A percentile compares a stretch with the other conserved stretches of the same genome.
Evolutionary conservation across 1,140 invertebrate genomes (phyloP).

Genomic region (Orchesella cincta): DNA sequence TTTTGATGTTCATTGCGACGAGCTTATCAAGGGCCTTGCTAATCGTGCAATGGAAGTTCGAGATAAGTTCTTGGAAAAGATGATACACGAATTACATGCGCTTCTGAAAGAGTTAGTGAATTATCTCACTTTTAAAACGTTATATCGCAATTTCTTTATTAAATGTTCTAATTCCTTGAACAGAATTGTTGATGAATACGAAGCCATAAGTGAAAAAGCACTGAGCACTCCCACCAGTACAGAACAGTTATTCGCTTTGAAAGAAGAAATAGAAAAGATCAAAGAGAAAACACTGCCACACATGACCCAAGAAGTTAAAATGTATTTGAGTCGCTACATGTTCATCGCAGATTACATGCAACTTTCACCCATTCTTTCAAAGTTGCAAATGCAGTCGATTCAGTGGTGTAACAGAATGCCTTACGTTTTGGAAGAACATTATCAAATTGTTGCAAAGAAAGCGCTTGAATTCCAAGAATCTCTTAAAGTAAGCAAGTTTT

Average conservation of each 20-base stretch:
- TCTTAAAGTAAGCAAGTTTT: conserved; percentile 62
- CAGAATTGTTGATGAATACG: conserved; percentile 83
- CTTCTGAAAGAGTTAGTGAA: conserved; percentile 70
- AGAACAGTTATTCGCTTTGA: conserved; percentile 78
- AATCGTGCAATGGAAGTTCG: conserved; percentile 69
- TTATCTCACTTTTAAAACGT: not conserved
- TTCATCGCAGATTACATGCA: conserved; percentile 78
- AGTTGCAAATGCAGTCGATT: conserved; percentile 81
- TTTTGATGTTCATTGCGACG: conserved; percentile 80
- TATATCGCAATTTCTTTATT: conserved; percentile 27
- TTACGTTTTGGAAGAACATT: conserved; percentile 77
- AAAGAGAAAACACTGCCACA: conserved; percentile 70
- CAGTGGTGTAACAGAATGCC: conserved; percentile 81
- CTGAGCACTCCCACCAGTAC: conserved; percentile 79
- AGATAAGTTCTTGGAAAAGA: conserved; percentile 69
- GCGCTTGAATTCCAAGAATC: conserved; percentile 81
- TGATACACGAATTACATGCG: conserved; percentile 77
- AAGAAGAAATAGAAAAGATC: conserved; percentile 73
- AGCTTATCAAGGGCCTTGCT: conserved; percentile 74
- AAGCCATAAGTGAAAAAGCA: conserved; percentile 75
- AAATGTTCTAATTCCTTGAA: conserved; percentile 26
- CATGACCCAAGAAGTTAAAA: conserved; percentile 73
- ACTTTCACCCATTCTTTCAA: conserved; percentile 79
- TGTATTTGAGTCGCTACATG: conserved; percentile 60
- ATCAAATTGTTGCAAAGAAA: conserved; percentile 77